Conservation (phyloP, 2,888 invertebrate genomes). For the Pheosia gnoma region DNA sequence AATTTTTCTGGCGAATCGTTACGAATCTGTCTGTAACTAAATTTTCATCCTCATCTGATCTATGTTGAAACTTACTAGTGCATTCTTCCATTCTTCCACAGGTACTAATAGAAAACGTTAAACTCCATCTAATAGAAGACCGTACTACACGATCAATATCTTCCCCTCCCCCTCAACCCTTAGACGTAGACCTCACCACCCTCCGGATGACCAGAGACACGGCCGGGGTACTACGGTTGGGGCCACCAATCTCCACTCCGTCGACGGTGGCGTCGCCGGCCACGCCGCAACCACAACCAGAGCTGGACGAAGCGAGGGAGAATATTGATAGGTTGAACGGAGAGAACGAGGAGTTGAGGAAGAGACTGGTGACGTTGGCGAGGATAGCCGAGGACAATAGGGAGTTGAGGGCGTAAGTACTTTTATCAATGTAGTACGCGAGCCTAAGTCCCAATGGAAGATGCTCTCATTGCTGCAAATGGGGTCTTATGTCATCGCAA, state of each 20-base stretch:
- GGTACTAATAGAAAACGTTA: constrained; percentile 90
- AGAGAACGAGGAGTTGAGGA: constrained; percentile 81
- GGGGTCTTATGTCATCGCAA: not conserved
- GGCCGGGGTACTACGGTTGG: constrained; percentile 90
- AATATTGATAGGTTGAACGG: constrained; percentile 61
- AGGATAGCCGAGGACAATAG: constrained; percentile 83
- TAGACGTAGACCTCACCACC: constrained; percentile 89
- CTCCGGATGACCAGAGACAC: constrained; percentile 88
- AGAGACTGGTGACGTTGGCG: constrained; percentile 73
- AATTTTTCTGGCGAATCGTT: too few species aligned
- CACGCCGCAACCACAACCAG: constrained; percentile 63
- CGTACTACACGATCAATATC: constrained; percentile 90
- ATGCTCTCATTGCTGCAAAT: too few species aligned
- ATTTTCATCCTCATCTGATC: too few species aligned
- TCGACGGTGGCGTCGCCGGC: constrained; percentile 57
- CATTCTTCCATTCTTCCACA: constrained; percentile 53
- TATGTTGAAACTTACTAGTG: not conserved
- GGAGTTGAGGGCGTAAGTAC: constrained; percentile 77
- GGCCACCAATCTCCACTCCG: constrained; percentile 78
- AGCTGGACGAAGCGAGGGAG: constrained; percentile 74
- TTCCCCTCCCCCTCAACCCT: constrained; percentile 91
- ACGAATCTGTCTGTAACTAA: too few species aligned
- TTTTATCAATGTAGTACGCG: not conserved
- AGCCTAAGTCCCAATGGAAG: too few species aligned
- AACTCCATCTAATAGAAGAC: constrained; percentile 92